Percentiles rank a stretch among this genome's conserved stretches.
Evolutionary conservation across 2,888 invertebrate species (phyloP).

Genomic region (Chymomyza amoena): DNA sequence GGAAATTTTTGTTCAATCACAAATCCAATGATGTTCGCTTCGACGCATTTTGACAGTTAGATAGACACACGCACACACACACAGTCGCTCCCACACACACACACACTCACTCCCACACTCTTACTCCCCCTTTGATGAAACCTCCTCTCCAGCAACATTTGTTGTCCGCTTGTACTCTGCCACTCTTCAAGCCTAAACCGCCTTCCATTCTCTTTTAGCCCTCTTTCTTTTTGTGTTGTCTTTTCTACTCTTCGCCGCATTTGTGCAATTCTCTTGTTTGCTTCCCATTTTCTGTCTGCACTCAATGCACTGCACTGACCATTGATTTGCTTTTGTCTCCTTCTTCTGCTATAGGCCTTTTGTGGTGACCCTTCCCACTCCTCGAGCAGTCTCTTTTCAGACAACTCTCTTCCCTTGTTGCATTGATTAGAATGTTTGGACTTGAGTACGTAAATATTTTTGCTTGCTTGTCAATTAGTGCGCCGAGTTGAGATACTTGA

Average conservation of each 20-base stretch:
- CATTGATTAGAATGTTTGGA: conserved; percentile 73
- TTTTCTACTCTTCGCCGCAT: conserved; percentile 9
- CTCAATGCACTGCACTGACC: conserved; percentile 25
- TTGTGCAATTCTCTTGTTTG: conserved; percentile 3
- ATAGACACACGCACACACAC: conserved; percentile 34
- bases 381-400: neutral
- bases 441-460: conserved; percentile 71
- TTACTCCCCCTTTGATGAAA: conserved; percentile 59
- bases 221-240: conserved; percentile 12
- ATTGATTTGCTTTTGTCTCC: conserved; percentile 27
- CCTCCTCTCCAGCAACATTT: conserved; percentile 43
- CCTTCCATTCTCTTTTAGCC: conserved; percentile 7
- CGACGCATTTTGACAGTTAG: conserved; percentile 76
- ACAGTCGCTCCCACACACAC: conserved; percentile 5
- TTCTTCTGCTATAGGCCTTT: conserved; percentile 10
- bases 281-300: neutral
- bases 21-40: conserved; percentile 78
- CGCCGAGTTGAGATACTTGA: neutral
- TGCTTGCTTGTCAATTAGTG: conserved; percentile 70
- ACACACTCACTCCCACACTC: neutral
- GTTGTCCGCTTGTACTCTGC: conserved; percentile 53
- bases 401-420: conserved; percentile 23
- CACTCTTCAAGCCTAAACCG: conserved; percentile 12
- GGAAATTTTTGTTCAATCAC: conserved; percentile 73
- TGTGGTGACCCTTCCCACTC: conserved; percentile 23